Conservation (phyloP, 2,113 vertebrate genomes). For the Chloebia gouldiae region DNA sequence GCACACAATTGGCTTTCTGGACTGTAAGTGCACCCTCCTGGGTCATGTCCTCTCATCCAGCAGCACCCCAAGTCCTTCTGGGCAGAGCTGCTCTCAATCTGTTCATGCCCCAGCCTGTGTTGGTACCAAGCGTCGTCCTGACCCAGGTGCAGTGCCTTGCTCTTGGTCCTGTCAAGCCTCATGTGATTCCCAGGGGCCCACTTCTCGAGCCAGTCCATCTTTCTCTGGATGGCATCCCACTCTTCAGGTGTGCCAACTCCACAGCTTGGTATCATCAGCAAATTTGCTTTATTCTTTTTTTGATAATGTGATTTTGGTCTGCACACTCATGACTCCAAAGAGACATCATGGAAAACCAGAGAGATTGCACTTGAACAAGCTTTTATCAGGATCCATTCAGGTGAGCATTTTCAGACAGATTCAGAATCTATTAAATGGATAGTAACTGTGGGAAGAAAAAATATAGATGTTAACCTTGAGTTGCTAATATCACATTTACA, state of each 20-base stretch:
- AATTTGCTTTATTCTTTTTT: not conserved
- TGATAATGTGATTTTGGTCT: not conserved
- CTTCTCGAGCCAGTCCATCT: not conserved
- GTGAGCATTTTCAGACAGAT: not conserved
- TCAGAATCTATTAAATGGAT: not conserved
- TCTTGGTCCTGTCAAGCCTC: not conserved
- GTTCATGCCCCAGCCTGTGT: not conserved
- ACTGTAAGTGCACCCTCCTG: too few species aligned
- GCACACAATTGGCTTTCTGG: not conserved
- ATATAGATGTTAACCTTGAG: not conserved
- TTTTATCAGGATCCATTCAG: not conserved
- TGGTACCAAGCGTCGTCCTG: accelerated
- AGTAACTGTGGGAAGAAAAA: not conserved
- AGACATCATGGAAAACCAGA: not conserved
- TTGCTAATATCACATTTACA: not conserved
- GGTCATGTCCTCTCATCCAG: not conserved
- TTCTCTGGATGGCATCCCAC: not conserved
- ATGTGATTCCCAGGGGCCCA: not conserved
- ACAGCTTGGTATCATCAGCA: not conserved
- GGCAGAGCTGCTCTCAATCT: not conserved
- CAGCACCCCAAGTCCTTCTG: not conserved
- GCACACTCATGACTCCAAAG: not conserved
- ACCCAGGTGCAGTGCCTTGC: too few species aligned
- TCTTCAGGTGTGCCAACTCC: not conserved
- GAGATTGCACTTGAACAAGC: not conserved